Conservation (phyloP, 2,797 vertebrate species). For the Neosalanx taihuensis region DNA sequence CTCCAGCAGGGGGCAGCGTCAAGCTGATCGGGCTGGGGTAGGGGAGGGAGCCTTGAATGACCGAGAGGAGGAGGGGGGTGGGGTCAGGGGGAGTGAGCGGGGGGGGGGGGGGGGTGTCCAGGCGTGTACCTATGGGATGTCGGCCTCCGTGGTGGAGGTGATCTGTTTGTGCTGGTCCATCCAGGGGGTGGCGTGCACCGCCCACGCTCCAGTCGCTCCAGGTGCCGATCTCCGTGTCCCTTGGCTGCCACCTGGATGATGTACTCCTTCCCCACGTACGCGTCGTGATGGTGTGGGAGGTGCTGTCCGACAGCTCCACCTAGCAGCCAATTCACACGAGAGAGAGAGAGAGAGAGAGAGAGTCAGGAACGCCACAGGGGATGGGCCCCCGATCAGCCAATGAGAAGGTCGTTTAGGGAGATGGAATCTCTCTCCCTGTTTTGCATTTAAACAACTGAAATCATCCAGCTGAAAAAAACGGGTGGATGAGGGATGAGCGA, state of each 20-base stretch:
- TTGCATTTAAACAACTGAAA: too few relatives aligned
- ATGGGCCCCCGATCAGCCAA: not conserved
- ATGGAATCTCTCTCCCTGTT: not conserved
- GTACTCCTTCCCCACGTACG: slow-evolving; percentile 94
- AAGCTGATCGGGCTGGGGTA: slow-evolving; percentile 16
- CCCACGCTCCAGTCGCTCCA: slow-evolving; percentile 99
- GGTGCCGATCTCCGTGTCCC: slow-evolving; percentile 93
- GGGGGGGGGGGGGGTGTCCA: too few relatives aligned
- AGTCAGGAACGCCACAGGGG: slow-evolving; percentile 10
- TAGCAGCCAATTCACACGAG: slow-evolving; percentile 53
- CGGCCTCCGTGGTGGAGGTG: slow-evolving; percentile 83
- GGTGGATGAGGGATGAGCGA: too few relatives aligned
- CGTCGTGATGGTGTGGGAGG: slow-evolving; percentile 90
- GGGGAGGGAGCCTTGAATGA: too few relatives aligned
- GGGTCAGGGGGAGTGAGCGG: slow-evolving; percentile 5
- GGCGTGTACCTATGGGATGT: slow-evolving; percentile 57
- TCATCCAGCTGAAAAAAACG: too few relatives aligned
- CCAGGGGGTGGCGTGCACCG: slow-evolving; percentile 93
- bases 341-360: not conserved
- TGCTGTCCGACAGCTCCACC: slow-evolving; percentile 94
- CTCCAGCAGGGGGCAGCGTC: slow-evolving; percentile 66
- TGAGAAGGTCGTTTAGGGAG: not conserved
- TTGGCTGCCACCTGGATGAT: slow-evolving; percentile 98
- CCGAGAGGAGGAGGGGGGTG: too few relatives aligned
- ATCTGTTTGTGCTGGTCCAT: slow-evolving; percentile 86